phyloP scores from a whole-genome alignment of 2,113 vertebrate species.

The Mormyrus lacerda region DNA sequence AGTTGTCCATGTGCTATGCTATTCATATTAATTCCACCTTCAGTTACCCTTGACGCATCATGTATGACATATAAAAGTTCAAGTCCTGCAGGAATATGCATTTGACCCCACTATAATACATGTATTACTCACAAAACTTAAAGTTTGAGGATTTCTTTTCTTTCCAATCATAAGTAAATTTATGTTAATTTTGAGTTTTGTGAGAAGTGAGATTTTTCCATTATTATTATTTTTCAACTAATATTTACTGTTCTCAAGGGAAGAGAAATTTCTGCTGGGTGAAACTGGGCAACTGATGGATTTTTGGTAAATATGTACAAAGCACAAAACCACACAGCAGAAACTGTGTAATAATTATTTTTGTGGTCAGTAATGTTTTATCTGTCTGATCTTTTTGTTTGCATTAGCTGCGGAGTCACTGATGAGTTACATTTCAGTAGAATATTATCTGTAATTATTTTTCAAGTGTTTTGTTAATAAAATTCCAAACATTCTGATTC shows the following conservation, averaged over 20 bases:
- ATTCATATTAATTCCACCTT: slow-evolving; percentile 18
- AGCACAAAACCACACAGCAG: neutral
- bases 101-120: neutral
- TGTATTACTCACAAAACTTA: neutral
- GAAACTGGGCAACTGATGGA: neutral
- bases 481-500: neutral
- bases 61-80: neutral
- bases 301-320: neutral
- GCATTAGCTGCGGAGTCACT: too few relatives aligned
- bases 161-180: neutral
- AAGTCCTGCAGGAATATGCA: neutral
- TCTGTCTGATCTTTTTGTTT: neutral
- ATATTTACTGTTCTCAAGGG: neutral
- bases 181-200: neutral
- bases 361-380: neutral
- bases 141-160: neutral
- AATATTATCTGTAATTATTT: neutral
- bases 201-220: neutral
- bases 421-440: neutral
- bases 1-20: slow-evolving; percentile 16
- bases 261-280: neutral
- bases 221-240: neutral
- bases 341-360: neutral
- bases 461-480: neutral
- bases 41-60: slow-evolving; percentile 7